Base-by-base conservation (phyloP, 2,113 vertebrate genomes). In the Baryphthengus martii region DNA sequence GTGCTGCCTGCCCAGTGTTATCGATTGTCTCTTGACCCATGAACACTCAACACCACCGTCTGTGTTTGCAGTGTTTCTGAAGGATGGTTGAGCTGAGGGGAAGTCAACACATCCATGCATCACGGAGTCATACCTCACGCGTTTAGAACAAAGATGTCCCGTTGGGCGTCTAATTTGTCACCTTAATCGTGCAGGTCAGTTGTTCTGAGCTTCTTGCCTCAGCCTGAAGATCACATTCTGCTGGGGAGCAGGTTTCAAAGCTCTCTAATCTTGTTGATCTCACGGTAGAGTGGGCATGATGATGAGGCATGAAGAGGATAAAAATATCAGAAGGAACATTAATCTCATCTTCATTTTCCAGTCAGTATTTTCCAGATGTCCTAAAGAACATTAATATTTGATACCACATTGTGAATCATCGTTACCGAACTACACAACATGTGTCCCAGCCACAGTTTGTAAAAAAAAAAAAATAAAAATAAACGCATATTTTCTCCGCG, bases 311-410 rank as follows among this genome's bases (percentile, higher is more conserved):
- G 92, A 85, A 94, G 53, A 95, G 79, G 85, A 92, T 96, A 83
- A 94, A 96, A 95, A 93, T 77, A 91, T 92, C 78, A 92, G 90
- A 91, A 93, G 71, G 53, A 90, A 80, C 79, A 96, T 95, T 94
- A 91, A 95, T 96, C 53, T 94, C 75, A 71, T 76, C 74, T 78
- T 97, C 91, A 95, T 96, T 97, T 96, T 88, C 85, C 71, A 92
- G 82, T 83, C 82, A 82, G 79, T 93, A 88, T 96, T 96, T 96
- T 94, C 94, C 95, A 96, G 88, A 93, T 97, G 94, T 88, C 87
- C 67, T 76, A 73, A 88, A 96, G 71, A 91, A 90, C 85, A 58
- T 85, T 91, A 91, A 88, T 93, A 90, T 90, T 94, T 85, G 58
- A 83, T 85, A 85, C 21, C 55, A 56, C 58, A 58, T 85, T 91